phyloP scores from a whole-genome alignment of 2,113 vertebrate genomes.

The Phyllopteryx taeniolatus region DNA sequence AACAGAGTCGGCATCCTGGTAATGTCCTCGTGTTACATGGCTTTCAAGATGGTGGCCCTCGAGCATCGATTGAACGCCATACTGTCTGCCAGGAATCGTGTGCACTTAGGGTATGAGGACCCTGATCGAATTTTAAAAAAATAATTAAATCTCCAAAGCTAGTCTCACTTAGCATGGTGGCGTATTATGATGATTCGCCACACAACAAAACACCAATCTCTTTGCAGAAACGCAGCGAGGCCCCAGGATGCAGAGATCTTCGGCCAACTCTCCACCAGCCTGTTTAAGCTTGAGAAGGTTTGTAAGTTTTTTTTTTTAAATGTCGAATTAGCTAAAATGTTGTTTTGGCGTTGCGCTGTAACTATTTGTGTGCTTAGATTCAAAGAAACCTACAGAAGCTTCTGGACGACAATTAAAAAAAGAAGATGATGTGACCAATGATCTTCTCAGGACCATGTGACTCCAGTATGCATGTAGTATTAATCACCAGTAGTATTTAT shows the following conservation, averaged over 20 bases:
- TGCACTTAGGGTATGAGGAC: conserved; percentile 75
- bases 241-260: conserved; percentile 60
- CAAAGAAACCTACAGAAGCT: conserved; percentile 65
- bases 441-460: conserved; percentile 43
- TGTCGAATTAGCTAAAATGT: neutral
- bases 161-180: too few relatives aligned
- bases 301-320: neutral
- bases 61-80: conserved; percentile 83
- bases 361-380: conserved; percentile 43
- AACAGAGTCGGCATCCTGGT: conserved; percentile 83
- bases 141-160: neutral
- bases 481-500: conserved; percentile 19
- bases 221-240: conserved; percentile 47
- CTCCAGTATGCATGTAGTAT: conserved; percentile 22
- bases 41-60: conserved; percentile 83
- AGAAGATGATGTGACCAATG: neutral
- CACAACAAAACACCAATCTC: neutral
- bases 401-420: conserved; percentile 62
- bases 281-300: conserved; percentile 71
- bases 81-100: conserved; percentile 70
- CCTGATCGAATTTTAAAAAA: neutral
- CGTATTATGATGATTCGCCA: neutral
- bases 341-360: neutral
- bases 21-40: conserved; percentile 91
- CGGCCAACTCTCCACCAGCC: conserved; percentile 63